phyloP scores from a whole-genome alignment of 2,113 vertebrate species.

The Halichoeres trimaculatus region DNA sequence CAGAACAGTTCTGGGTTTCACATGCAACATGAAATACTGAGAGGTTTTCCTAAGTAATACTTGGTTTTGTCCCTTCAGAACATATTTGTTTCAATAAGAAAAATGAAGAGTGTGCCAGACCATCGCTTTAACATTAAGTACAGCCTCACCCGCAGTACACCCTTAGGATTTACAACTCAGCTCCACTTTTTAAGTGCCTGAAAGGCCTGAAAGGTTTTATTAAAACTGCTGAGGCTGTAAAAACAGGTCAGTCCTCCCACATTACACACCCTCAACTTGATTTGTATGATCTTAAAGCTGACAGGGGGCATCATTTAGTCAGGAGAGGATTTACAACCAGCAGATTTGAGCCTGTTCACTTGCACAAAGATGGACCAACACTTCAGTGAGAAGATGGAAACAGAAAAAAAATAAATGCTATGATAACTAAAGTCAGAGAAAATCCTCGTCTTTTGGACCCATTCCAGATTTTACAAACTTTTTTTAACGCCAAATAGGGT shows the following conservation, averaged over 20 bases:
- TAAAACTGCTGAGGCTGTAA: constrained; percentile 18
- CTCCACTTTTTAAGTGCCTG: neutral
- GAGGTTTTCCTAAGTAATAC: too few relatives aligned
- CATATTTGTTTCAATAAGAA: neutral
- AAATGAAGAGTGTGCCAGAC: neutral
- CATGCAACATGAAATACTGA: too few relatives aligned
- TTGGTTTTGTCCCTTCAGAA: too few relatives aligned
- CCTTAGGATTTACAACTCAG: neutral
- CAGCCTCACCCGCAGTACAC: neutral
- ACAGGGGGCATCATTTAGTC: constrained; percentile 31
- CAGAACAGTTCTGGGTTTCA: too few relatives aligned
- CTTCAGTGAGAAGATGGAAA: neutral
- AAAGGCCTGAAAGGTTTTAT: neutral
- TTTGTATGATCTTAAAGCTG: constrained; percentile 27
- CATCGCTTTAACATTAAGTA: neutral
- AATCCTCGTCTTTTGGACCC: constrained; percentile 34
- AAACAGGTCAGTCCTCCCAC: constrained; percentile 15
- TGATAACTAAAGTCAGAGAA: constrained; percentile 39
- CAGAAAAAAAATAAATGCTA: neutral
- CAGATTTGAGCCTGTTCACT: constrained; percentile 18
- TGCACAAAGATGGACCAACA: neutral
- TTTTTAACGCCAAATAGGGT: too few relatives aligned
- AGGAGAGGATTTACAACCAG: neutral
- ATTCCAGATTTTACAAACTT: neutral
- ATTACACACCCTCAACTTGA: constrained; percentile 32